Percentiles rank a stretch among this genome's conserved stretches.
These are phyloP conservation scores for Myotis pilosus DNA, from an alignment of 2,797 vertebrate genomes.

Conservation along the genomic window DNA sequence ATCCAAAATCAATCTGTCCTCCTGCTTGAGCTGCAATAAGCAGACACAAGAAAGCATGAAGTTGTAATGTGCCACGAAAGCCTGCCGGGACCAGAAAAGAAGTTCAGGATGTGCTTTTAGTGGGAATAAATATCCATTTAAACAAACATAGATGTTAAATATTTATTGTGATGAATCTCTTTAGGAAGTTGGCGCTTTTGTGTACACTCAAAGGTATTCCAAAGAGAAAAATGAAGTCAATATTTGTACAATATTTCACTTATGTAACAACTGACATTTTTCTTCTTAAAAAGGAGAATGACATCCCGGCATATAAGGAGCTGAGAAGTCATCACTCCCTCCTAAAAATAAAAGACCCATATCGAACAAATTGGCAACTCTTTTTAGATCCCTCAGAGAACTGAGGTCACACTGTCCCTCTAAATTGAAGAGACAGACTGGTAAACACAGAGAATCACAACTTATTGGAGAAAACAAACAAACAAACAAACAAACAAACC, in stretches of 20 bases:
- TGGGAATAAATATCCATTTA: neutral
- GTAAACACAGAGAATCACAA: neutral
- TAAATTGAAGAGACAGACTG: neutral
- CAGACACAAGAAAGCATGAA: neutral
- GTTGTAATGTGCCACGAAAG: neutral
- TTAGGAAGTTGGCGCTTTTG: neutral
- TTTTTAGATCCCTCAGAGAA: neutral
- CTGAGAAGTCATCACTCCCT: neutral
- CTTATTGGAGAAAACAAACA: neutral
- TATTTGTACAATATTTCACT: neutral
- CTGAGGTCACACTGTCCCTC: neutral
- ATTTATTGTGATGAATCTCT: neutral
- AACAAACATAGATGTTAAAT: neutral
- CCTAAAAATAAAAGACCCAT: neutral
- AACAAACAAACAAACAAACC: no score
- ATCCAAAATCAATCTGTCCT: conserved; percentile 58
- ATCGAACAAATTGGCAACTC: neutral
- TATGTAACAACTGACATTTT: neutral
- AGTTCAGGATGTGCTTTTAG: neutral
- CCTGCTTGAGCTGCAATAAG: neutral
- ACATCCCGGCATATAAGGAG: neutral
- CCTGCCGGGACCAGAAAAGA: neutral
- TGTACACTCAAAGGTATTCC: neutral
- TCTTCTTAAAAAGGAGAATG: conserved; percentile 23
- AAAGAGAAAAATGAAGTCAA: neutral